Conservation (phyloP, 2,113 vertebrate species). For the Hyperoodon ampullatus region DNA sequence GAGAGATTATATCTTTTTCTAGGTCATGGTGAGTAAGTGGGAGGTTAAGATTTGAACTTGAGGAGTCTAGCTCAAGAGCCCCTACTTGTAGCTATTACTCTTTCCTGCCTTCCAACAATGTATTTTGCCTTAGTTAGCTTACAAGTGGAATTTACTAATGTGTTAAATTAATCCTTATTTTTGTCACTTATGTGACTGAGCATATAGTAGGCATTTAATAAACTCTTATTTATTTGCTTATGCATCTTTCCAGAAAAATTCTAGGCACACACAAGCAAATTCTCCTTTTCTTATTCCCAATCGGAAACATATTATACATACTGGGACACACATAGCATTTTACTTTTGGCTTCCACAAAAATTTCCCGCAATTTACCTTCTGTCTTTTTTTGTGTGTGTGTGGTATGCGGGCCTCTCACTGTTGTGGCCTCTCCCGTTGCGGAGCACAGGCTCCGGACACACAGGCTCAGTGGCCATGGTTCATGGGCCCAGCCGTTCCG, state of each 20-base stretch:
- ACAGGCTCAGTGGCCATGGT: no score
- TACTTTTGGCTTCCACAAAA: slow-evolving; percentile 13
- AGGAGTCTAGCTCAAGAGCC: background rate
- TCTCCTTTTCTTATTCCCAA: background rate
- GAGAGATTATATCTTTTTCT: background rate
- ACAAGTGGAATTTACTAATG: background rate
- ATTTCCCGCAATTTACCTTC: background rate
- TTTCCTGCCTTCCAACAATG: background rate
- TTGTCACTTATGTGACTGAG: background rate
- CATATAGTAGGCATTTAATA: background rate
- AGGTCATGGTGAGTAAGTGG: background rate
- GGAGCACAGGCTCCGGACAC: no score
- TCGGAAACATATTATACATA: background rate
- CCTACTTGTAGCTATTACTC: background rate
- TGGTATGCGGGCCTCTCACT: no score
- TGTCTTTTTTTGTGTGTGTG: background rate
- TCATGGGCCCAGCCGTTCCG: no score
- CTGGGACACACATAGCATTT: background rate
- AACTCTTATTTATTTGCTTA: slow-evolving; percentile 25
- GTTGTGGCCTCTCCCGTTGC: no score
- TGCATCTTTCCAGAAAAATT: background rate
- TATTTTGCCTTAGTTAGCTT: background rate
- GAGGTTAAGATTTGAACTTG: background rate
- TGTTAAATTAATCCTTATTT: background rate
- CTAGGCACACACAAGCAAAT: background rate